Evolutionary conservation across 1,140 invertebrate species (phyloP), one percentile per base, ranked within the genome.

Genomic region (Rhyacophila brunnea): DNA sequence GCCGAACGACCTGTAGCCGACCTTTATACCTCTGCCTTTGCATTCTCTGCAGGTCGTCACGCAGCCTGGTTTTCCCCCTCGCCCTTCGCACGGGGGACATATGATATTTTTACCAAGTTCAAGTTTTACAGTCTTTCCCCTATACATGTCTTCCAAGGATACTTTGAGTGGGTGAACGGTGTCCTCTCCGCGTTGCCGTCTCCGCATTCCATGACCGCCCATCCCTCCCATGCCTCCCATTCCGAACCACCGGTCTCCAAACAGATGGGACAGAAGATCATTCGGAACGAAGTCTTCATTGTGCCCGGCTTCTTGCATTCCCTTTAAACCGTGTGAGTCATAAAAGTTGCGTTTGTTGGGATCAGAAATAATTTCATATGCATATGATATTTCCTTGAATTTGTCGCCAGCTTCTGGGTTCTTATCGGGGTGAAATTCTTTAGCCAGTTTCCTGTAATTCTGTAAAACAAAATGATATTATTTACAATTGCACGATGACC

Each of bases 341-440:
- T 93, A 93, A 34, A 84, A 74, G 66, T 85, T 78, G 34, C 87
- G 74, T 71, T 87, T 87, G 56, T 85, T 84, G 6, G 84, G 79
- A 75, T 87, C 84, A 1, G 89, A 91, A 4, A 93, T 77, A 28
- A 93, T 84, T 77, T 94, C 91, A 71, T 94, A 92, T 4, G 91
- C 92, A 72, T 87, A 91, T 53, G 89, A 90, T 66, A 93, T 93
- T 80, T 93, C 90, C 71, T 93, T 94, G 68, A 94, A 93, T 76
- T 87, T 89, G 63, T 92, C 90, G 42, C 88, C 91, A 54, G 88
- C 86, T 62, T 86, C 85, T 17, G 87, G 87, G 74, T 93, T 93
- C 71, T 93, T 93, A 67, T 93, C 91, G 15, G 91, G 91, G 78
- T 93, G 91, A 72, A 85, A 93, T 80, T 93, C 89, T 76, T 91